Percentiles rank a stretch among this genome's conserved stretches.
These are phyloP conservation scores for Drosophila paramelanica DNA, from an alignment of 2,888 invertebrate genomes.

Conservation along the genomic window DNA sequence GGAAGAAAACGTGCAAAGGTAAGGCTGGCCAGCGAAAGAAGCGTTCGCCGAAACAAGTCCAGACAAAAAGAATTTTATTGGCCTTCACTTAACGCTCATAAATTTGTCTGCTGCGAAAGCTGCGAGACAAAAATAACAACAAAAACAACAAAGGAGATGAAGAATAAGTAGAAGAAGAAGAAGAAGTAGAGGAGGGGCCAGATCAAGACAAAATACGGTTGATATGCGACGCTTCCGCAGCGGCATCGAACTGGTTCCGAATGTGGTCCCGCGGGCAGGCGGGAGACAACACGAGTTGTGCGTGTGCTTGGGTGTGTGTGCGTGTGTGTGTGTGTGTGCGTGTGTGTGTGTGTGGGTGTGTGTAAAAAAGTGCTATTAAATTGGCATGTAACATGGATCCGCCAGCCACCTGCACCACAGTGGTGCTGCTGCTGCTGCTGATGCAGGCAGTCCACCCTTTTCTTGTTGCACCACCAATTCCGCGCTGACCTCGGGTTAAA, in stretches of 20 bases:
- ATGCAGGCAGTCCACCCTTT: constrained; percentile 54
- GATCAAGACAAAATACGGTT: constrained; percentile 60
- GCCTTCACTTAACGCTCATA: constrained; percentile 81
- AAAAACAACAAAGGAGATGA: constrained; percentile 2
- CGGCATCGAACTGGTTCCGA: constrained; percentile 65
- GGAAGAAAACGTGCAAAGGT: constrained; percentile 11
- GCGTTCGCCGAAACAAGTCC: constrained; percentile 44
- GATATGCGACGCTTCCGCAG: constrained; percentile 75
- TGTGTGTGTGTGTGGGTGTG: constrained; percentile 43
- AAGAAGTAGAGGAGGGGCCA: not conserved
- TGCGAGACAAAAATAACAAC: constrained; percentile 37
- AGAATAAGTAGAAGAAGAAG: not conserved
- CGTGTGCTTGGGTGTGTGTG: not conserved
- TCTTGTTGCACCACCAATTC: constrained; percentile 52
- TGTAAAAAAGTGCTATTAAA: constrained; percentile 58
- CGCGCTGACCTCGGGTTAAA: constrained; percentile 54
- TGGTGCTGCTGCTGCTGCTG: not conserved
- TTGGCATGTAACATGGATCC: constrained; percentile 59
- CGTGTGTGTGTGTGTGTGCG: not conserved
- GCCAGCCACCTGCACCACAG: constrained; percentile 46
- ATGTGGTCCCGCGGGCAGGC: constrained; percentile 7
- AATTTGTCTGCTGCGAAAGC: constrained; percentile 72
- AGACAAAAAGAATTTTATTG: constrained; percentile 79
- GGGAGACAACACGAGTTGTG: constrained; percentile 9
- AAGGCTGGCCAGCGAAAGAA: constrained; percentile 11